Evolutionary conservation across 2,888 invertebrate species (phyloP).

Genomic region (Timandra comae): DNA sequence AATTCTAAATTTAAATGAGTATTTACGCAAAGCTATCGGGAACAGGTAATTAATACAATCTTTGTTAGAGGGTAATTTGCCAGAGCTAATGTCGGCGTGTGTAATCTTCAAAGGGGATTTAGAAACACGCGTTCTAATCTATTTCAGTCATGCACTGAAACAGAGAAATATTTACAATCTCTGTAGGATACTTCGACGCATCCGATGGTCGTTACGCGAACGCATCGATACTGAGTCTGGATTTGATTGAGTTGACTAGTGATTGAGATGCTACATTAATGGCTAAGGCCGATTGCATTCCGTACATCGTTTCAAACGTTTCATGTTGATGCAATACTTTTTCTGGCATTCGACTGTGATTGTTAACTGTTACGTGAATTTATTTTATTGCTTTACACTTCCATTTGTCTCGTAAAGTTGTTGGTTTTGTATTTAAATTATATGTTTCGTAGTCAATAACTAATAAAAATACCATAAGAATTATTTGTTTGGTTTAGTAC

Average conservation of each 20-base stretch:
- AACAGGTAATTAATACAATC: constrained; percentile 77
- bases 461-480: too few species aligned
- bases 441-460: too few species aligned
- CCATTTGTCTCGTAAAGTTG: not conserved
- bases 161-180: constrained; percentile 77
- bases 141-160: constrained; percentile 74
- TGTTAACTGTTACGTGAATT: constrained; percentile 3
- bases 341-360: constrained; percentile 13
- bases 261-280: constrained; percentile 61
- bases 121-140: constrained; percentile 76
- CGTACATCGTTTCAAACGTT: constrained; percentile 27
- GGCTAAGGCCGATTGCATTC: constrained; percentile 39
- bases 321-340: constrained; percentile 20
- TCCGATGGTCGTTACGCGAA: constrained; percentile 72
- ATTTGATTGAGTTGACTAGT: constrained; percentile 59
- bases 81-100: constrained; percentile 75
- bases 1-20: constrained; percentile 68
- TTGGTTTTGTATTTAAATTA: too few species aligned
- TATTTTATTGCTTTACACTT: constrained; percentile 9
- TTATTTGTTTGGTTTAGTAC: too few species aligned
- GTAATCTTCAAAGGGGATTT: constrained; percentile 77
- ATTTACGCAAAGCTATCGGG: constrained; percentile 73
- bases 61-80: constrained; percentile 77
- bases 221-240: constrained; percentile 61
- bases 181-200: constrained; percentile 74